Conservation (phyloP, 2,797 vertebrate genomes). For the Ctenochaetus hawaiiensis region DNA sequence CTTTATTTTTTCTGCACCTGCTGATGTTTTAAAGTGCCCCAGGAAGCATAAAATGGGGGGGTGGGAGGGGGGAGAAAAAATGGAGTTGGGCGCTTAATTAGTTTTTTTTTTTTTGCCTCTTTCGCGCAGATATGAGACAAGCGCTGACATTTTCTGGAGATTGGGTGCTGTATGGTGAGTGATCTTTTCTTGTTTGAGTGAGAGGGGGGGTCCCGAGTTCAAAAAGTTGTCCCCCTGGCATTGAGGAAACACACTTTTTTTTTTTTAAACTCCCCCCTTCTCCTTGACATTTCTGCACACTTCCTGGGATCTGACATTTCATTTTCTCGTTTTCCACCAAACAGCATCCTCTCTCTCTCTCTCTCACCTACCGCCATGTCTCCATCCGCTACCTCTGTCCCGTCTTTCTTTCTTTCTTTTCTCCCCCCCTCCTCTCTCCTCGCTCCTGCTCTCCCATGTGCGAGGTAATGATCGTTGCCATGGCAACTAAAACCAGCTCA, state of each 20-base stretch:
- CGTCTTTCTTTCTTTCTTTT: slow-evolving; percentile 46
- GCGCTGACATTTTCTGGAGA: slow-evolving; percentile 58
- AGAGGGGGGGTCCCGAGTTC: slow-evolving; percentile 55
- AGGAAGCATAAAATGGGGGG: slow-evolving; percentile 34
- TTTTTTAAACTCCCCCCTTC: slow-evolving; percentile 1
- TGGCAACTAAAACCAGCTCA: slow-evolving; percentile 89
- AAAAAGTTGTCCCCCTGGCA: slow-evolving; percentile 71
- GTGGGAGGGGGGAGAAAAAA: slow-evolving; percentile 35
- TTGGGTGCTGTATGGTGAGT: slow-evolving; percentile 41
- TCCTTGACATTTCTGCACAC: slow-evolving; percentile 67
- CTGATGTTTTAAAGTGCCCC: slow-evolving; percentile 39
- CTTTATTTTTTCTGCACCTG: slow-evolving; percentile 28
- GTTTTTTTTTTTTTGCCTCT: slow-evolving; percentile 17
- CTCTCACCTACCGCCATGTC: slow-evolving; percentile 38
- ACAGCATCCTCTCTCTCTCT: slow-evolving; percentile 26
- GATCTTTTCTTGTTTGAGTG: slow-evolving; percentile 50
- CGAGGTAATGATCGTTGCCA: slow-evolving; percentile 90
- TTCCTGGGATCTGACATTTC: slow-evolving; percentile 73
- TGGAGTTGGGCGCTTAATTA: slow-evolving; percentile 46
- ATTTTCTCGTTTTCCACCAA: slow-evolving; percentile 31
- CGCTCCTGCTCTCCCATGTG: slow-evolving; percentile 87
- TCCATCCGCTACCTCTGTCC: slow-evolving; percentile 75
- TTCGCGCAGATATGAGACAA: slow-evolving; percentile 34
- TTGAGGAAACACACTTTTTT: slow-evolving; percentile 46
- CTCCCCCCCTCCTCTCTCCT: slow-evolving; percentile 60